Conservation (phyloP, 1,140 invertebrate species). For the Neelides sp. region DNA sequence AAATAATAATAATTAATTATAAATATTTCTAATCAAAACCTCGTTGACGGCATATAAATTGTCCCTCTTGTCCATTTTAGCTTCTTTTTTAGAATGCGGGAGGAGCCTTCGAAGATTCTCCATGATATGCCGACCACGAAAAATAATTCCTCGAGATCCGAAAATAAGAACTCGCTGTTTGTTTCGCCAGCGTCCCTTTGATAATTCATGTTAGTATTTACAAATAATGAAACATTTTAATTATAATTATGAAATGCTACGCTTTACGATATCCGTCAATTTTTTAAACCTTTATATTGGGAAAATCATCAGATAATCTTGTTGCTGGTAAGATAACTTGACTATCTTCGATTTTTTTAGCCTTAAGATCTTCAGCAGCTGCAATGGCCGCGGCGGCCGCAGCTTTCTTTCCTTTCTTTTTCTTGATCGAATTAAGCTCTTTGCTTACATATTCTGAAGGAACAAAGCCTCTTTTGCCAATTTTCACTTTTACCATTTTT, state of each 20-base stretch:
- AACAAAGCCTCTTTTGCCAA: too few relatives aligned
- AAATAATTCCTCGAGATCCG: conserved; percentile 77
- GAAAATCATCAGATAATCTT: conserved; percentile 20
- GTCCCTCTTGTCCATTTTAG: conserved; percentile 54
- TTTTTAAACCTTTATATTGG: conserved; percentile 10
- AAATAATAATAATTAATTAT: not conserved
- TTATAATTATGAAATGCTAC: not conserved
- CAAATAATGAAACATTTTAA: not conserved
- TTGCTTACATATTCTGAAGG: conserved; percentile 27
- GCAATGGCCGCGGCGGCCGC: not conserved
- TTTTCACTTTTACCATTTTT: too few relatives aligned
- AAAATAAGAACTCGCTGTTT: conserved; percentile 84
- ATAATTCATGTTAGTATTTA: conserved; percentile 5
- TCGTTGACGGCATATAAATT: conserved; percentile 49
- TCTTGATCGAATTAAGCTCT: conserved; percentile 13
- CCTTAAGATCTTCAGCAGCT: conserved; percentile 2
- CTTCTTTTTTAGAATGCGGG: conserved; percentile 86
- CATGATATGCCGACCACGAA: conserved; percentile 87
- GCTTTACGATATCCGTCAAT: not conserved
- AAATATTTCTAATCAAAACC: conserved; percentile 35
- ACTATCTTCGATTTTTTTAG: conserved; percentile 1
- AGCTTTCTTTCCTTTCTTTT: conserved; percentile 10
- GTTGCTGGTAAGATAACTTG: conserved; percentile 18
- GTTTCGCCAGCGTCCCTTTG: conserved; percentile 62
- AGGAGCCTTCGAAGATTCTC: conserved; percentile 80